Evolutionary conservation across 2,797 vertebrate genomes (phyloP), one percentile per base, ranked within the genome.

Genomic region (Taenioides sp.): DNA sequence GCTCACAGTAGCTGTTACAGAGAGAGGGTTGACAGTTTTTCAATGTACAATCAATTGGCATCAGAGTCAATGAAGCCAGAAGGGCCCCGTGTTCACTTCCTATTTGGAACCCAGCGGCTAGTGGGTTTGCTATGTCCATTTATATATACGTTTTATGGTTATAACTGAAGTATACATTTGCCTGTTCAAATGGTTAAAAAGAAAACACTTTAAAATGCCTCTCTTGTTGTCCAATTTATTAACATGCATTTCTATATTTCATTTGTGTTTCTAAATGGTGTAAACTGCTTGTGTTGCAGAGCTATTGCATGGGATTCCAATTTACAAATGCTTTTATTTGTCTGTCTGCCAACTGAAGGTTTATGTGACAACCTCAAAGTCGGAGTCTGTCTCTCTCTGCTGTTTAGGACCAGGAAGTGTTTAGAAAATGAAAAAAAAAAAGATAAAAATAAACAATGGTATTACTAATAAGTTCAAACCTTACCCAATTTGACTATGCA

Each of bases 251-350:
- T 11, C 20, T 40, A 2, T 40, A 37, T 40, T 61, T 31, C n/a
- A 40, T n/a, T 43, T 63, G 18, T 10, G 20, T 4, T 28, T 27
- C 14, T 17, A 2, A 18, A 4, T 18, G 20, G 25, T 25, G 61
- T 23, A 43, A 18, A 59, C 59, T 31, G 22, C 10, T 59, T 67
- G 67, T 62, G 67, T 83, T 84, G 73, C 73, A 70, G 52, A 40
- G 37, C 66, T 76, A 3, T 80, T 84, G 74, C 81, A 66, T n/a
- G 50, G 10, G 71, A 76, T 85, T 83, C 69, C 76, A 63, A 72
- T 77, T 57, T 52, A 73, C 20, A 73, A 66, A 76, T 58, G 67
- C 67, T 61, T 43, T 22, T 20, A 57, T 62, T 72, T 69, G 68
- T 74, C 14, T 77, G 55, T 72, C 65, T 66, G 37, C 23, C 3